Base-by-base conservation (phyloP, 2,888 invertebrate species). In the Athalia rosae region DNA sequence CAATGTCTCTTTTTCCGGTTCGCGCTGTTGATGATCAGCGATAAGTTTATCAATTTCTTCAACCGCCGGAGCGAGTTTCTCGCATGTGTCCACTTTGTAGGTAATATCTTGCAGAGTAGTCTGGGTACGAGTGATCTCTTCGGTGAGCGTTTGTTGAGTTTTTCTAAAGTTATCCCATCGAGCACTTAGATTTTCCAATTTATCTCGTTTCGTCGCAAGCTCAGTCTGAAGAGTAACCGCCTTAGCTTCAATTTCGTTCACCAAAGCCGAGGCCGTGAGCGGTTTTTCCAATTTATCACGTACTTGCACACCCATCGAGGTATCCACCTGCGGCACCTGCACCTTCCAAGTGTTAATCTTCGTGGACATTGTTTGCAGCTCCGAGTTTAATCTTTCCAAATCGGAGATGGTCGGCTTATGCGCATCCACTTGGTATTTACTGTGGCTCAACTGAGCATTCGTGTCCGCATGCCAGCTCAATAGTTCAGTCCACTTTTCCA, bases 401-500 rank as follows among this genome's bases (percentile, higher is more conserved):
- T 95, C 95, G 74, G 93, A 93, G 0, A 94, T 92, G 1, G 92
- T 92, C 0, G 94, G 92, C 87, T 95, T 95, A 8, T 94, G 93
- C 45, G 94, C 94, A 78, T 96, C 95, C 5, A 95, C 91, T 87
- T 96, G 95, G 84, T 96, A 95, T 84, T 96, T 95, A 79, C 95
- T 92, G 83, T 97, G 96, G 71, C 94, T 93, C 63, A 97, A 89
- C 87, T 95, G 96, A 82, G 95, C 95, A 81, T 93, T 93, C 0
- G 95, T 94, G 81, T 96, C 96, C 76, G 94, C 94, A 82, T 95
- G 94, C 95, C 96, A 96, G 83, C 94, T 95, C 7, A 96, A 89
- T 45, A 97, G 92, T 84, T 96, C 96, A 0, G 93, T 93, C 96
- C 97, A 97, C 85, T 95, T 95, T 86, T 96, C 95, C 45, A 97